Conservation (phyloP, 2,113 vertebrate genomes). For the Corythornis cristatus region DNA sequence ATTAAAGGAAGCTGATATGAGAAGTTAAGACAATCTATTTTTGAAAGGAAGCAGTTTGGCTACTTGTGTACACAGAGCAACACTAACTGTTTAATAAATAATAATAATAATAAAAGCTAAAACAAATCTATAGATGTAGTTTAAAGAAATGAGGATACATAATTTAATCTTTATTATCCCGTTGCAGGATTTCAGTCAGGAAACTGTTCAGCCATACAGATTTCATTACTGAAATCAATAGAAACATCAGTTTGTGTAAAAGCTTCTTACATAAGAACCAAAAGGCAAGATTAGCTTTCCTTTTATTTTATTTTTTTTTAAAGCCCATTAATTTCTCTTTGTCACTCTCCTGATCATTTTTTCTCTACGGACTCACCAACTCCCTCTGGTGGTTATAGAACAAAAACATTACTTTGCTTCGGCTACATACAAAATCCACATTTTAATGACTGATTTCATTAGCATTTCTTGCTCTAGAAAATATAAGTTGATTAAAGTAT, state of each 20-base stretch:
- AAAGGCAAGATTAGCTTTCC: neutral
- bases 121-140: neutral
- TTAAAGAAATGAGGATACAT: neutral
- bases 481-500: neutral
- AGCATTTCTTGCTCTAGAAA: neutral
- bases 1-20: neutral
- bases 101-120: neutral
- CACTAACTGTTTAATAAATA: neutral
- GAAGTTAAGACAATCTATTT: neutral
- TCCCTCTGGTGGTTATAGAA: neutral
- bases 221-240: neutral
- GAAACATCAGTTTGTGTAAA: neutral
- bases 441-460: fast-evolving
- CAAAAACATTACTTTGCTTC: fast-evolving
- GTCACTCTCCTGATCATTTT: fast-evolving
- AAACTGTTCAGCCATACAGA: neutral
- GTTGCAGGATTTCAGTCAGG: neutral
- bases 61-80: neutral
- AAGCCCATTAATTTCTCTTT: neutral
- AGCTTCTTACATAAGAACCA: neutral
- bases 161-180: neutral
- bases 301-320: neutral
- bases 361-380: neutral
- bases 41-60: neutral
- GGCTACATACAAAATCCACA: fast-evolving